Base-by-base conservation (phyloP, 2,888 invertebrate genomes). In the Glyphotaelius pellucidus region DNA sequence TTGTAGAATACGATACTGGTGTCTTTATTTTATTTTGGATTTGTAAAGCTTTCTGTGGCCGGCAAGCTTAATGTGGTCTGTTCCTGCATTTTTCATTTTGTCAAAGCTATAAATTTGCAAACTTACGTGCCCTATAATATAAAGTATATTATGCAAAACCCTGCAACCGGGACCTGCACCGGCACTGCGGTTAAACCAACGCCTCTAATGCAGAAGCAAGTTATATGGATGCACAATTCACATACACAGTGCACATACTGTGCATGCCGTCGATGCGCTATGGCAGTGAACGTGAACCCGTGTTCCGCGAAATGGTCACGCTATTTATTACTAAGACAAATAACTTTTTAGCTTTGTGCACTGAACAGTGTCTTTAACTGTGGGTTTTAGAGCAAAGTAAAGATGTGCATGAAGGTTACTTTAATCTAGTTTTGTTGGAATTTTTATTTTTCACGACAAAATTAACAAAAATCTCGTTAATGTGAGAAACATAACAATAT, bases 91-190 rank as follows among this genome's bases (percentile, higher is more conserved):
- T 67, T 67, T 67, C 25, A 67, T 67, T 67, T 67, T 67, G 25
- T 67, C 67, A 9, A 67, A 67, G 67, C n/a, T n/a, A 67, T 67
- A 67, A 67, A 67, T 67, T 67, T 67, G 25, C 67, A n/a, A 25
- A n/a, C 9, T 67, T 67, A 67, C 67, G 67, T 67, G 67, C n/a
- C 67, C 25, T 67, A 67, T 67, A 67, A 67, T n/a, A 67, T 67
- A 67, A 67, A 67, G 25, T 67, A 67, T 67, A 67, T 67, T n/a
- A 67, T 67, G 67, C 67, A 67, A 67, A 67, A 67, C 25, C 67
- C 67, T 67, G 67, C 67, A 67, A 67, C 67, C 67, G 67, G 67
- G 67, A 67, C 67, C 67, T 67, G n/a, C 67, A 67, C 67, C 67
- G n/a, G 67, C 67, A 9, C 67, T 67, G 67, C 67, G 67, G 67